phyloP scores from a whole-genome alignment of 2,113 vertebrate species.

The Reinhardtius hippoglossoides region DNA sequence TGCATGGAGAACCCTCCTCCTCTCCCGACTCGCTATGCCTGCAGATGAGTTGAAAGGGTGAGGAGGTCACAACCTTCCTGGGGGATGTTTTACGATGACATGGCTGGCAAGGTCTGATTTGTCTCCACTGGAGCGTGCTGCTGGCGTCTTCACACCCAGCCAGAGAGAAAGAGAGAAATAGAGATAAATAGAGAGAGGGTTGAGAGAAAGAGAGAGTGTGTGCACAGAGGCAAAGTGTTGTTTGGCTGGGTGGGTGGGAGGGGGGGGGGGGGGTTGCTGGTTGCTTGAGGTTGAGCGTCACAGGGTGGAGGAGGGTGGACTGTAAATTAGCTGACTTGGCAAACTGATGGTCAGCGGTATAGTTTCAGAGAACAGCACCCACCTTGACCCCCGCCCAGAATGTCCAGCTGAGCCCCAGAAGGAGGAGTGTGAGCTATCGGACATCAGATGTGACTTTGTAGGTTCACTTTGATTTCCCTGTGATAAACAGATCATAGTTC shows the following conservation, averaged over 20 bases:
- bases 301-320: slow-evolving; percentile 59
- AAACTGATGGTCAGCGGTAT: slow-evolving; percentile 69
- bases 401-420: slow-evolving; percentile 67
- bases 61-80: slow-evolving; percentile 81
- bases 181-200: slow-evolving; percentile 37
- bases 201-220: slow-evolving; percentile 14
- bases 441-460: background rate
- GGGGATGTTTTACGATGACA: slow-evolving; percentile 81
- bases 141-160: slow-evolving; percentile 75
- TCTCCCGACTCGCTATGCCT: slow-evolving; percentile 52
- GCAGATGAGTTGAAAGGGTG: slow-evolving; percentile 81
- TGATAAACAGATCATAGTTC: background rate
- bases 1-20: slow-evolving; percentile 55
- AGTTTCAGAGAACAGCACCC: slow-evolving; percentile 66
- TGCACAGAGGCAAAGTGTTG: slow-evolving; percentile 24
- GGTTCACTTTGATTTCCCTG: slow-evolving; percentile 2
- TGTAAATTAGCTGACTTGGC: slow-evolving; percentile 77
- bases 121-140: slow-evolving; percentile 79
- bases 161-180: slow-evolving; percentile 27
- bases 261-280: slow-evolving; percentile 1
- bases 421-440: slow-evolving; percentile 1
- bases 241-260: slow-evolving; percentile 4
- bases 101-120: slow-evolving; percentile 75
- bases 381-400: slow-evolving; percentile 76
- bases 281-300: slow-evolving; percentile 34